Conservation (phyloP, 2,888 invertebrate genomes). For the Quadroppia sp. region DNA sequence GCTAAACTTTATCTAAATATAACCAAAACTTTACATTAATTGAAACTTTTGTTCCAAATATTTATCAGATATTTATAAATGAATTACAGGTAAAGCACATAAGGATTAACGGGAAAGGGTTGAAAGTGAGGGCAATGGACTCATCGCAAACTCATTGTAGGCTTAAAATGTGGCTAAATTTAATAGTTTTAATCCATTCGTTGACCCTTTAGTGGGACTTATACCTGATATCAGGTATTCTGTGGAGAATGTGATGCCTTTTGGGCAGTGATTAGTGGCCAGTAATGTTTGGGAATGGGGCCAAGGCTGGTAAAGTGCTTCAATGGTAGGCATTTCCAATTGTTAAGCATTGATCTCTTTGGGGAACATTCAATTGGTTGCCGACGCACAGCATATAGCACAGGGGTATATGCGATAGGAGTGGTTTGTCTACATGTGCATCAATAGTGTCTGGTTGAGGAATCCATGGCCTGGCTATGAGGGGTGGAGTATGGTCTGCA, state of each 20-base stretch:
- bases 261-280: not conserved
- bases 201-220: not conserved
- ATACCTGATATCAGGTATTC: not conserved
- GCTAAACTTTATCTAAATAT: no score
- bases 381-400: not conserved
- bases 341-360: not conserved
- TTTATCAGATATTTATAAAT: no score
- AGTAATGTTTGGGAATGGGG: not conserved
- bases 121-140: no score
- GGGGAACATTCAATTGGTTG: not conserved
- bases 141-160: not conserved
- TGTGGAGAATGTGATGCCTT: not conserved
- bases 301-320: not conserved
- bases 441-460: not conserved
- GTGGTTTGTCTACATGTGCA: not conserved
- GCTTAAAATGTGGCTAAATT: not conserved
- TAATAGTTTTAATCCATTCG: not conserved
- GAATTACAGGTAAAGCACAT: no score
- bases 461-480: not conserved
- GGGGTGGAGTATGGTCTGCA: constrained; percentile 1
- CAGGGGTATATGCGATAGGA: not conserved
- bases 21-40: no score
- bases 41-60: no score
- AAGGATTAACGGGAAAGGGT: no score
- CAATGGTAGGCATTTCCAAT: not conserved